Conservation (phyloP, 1,140 invertebrate genomes). For the Pseudomyrmex flavicornis region DNA sequence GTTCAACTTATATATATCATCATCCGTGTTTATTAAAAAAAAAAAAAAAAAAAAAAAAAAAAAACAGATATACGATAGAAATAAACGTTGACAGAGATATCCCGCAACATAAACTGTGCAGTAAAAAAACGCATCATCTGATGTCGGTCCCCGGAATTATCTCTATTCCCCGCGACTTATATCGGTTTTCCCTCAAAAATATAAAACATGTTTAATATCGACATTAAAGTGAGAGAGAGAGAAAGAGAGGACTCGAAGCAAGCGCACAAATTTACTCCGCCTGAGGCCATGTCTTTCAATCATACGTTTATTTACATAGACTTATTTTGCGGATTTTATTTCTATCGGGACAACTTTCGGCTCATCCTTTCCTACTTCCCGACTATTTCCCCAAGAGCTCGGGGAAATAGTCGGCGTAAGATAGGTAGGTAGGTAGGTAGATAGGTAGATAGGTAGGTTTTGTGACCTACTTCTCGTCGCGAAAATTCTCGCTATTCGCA, state of each 20-base stretch:
- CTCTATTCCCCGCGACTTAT: neutral
- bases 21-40: no score
- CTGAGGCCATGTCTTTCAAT: conserved; percentile 22
- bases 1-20: no score
- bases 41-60: no score
- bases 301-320: conserved; percentile 36
- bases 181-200: neutral
- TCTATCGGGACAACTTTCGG: conserved; percentile 26
- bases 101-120: conserved; percentile 4
- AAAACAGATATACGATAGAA: neutral
- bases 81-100: conserved; percentile 5
- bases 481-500: conserved; percentile 14
- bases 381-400: neutral
- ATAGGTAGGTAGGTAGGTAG: no score
- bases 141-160: conserved; percentile 22
- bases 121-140: conserved; percentile 33
- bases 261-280: conserved; percentile 16
- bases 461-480: neutral
- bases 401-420: no score
- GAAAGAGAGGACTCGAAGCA: neutral
- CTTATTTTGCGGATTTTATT: conserved; percentile 39
- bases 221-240: neutral
- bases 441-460: neutral
- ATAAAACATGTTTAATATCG: conserved; percentile 37
- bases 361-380: conserved; percentile 13